Conservation (phyloP, 2,888 invertebrate genomes). For the Callimorpha dominula region DNA sequence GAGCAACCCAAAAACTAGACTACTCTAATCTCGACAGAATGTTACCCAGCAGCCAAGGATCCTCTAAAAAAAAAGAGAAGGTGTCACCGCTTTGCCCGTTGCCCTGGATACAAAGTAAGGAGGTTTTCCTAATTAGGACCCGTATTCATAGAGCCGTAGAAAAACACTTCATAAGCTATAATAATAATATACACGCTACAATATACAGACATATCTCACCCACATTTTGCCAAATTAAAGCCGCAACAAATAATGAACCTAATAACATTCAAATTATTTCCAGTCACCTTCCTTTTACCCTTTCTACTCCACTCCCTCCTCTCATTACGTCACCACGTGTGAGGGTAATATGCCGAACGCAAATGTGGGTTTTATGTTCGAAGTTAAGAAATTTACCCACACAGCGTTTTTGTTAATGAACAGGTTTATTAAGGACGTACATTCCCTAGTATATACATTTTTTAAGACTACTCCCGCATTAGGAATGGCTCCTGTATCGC, state of each 20-base stretch:
- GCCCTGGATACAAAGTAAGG: too few relatives aligned
- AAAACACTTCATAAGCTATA: not conserved
- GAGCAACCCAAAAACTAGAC: not conserved
- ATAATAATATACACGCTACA: constrained; percentile 8
- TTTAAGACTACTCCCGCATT: too few relatives aligned
- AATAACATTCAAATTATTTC: constrained; percentile 33
- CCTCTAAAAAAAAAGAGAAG: too few relatives aligned
- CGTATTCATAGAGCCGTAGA: not conserved
- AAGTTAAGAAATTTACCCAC: not conserved
- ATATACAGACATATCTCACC: constrained; percentile 12
- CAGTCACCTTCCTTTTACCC: constrained; percentile 10
- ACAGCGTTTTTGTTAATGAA: not conserved
- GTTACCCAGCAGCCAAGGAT: not conserved
- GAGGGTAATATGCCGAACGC: constrained; percentile 6
- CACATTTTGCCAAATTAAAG: constrained; percentile 35
- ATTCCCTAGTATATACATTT: not conserved
- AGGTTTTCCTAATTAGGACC: not conserved
- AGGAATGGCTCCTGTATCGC: too few relatives aligned
- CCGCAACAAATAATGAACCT: constrained; percentile 24
- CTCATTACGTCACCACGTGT: constrained; percentile 29
- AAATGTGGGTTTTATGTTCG: not conserved
- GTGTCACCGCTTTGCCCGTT: too few relatives aligned
- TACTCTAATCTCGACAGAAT: not conserved
- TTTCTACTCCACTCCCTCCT: constrained; percentile 11
- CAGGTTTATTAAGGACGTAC: not conserved